Percentiles rank a stretch among this genome's conserved stretches.
These are phyloP conservation scores for Amia ocellicauda DNA, from an alignment of 2,113 vertebrate genomes.

Conservation along the genomic window DNA sequence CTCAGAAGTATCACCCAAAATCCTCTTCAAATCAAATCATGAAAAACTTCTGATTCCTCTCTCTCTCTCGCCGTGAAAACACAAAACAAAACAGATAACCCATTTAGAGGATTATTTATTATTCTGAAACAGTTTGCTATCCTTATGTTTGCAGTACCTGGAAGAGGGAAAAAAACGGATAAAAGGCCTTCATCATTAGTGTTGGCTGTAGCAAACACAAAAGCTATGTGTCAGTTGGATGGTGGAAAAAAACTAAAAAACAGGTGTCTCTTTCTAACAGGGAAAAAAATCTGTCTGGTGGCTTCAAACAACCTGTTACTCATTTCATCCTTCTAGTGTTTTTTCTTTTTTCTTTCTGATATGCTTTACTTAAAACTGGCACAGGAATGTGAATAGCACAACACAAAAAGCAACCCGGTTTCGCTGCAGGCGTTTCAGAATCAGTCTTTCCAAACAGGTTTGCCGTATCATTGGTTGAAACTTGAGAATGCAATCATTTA, in stretches of 20 bases:
- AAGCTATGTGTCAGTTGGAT: not conserved
- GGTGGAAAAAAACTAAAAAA: not conserved
- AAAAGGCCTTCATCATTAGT: constrained; percentile 24
- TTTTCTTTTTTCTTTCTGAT: not conserved
- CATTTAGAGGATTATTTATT: constrained; percentile 47
- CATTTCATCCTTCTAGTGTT: not conserved
- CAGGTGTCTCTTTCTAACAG: not conserved
- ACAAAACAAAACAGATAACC: too few species aligned
- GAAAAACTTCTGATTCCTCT: too few species aligned
- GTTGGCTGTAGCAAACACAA: not conserved
- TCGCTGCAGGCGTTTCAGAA: not conserved
- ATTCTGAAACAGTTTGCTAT: constrained; percentile 55
- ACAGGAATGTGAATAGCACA: not conserved
- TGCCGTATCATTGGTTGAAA: not conserved
- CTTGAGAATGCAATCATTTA: not conserved
- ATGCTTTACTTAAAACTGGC: not conserved
- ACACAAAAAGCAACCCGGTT: not conserved
- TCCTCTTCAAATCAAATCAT: too few species aligned
- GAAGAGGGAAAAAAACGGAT: constrained; percentile 1
- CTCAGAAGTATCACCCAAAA: too few species aligned
- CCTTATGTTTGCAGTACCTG: constrained; percentile 41
- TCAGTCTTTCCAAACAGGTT: not conserved
- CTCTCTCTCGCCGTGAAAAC: constrained; percentile 6
- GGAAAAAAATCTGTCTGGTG: not conserved
- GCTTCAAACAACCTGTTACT: not conserved